Conservation (phyloP, 1,140 invertebrate species). For the Medauroidea extradentata region DNA sequence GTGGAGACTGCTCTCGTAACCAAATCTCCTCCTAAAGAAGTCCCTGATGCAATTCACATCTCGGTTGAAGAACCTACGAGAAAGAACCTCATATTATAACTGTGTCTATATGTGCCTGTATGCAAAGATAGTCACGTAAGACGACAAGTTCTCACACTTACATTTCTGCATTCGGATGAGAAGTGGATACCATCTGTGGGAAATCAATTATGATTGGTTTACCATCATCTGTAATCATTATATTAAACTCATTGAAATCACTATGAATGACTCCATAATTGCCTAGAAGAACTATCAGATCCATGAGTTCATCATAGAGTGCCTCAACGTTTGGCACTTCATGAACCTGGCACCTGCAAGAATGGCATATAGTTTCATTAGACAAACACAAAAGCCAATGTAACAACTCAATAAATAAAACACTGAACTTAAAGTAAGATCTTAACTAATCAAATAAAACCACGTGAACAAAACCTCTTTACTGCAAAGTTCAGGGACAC, state of each 20-base stretch:
- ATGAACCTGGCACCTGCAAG: conserved; percentile 71
- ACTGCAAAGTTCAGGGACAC: too few relatives aligned
- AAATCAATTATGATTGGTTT: conserved; percentile 94
- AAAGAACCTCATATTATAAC: conserved; percentile 18
- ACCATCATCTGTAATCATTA: conserved; percentile 80
- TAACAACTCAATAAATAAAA: too few relatives aligned
- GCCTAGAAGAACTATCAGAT: conserved; percentile 84
- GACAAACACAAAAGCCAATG: too few relatives aligned
- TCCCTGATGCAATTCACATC: conserved; percentile 91
- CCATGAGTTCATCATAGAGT: conserved; percentile 94
- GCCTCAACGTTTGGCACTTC: conserved; percentile 70
- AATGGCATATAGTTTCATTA: neutral
- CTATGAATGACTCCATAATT: conserved; percentile 96
- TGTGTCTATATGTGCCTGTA: neutral
- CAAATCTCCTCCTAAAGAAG: conserved; percentile 90
- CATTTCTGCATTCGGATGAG: conserved; percentile 87
- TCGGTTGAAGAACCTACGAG: conserved; percentile 81
- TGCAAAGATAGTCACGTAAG: too few relatives aligned
- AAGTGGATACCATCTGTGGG: conserved; percentile 97
- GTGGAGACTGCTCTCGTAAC: conserved; percentile 83
- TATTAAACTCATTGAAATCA: conserved; percentile 99
- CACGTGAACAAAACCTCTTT: too few relatives aligned
- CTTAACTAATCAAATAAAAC: too few relatives aligned
- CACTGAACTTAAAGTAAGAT: too few relatives aligned
- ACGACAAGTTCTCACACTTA: conserved; percentile 48